phyloP scores from a whole-genome alignment of 2,113 vertebrate genomes.

The Macroglossus sobrinus region DNA sequence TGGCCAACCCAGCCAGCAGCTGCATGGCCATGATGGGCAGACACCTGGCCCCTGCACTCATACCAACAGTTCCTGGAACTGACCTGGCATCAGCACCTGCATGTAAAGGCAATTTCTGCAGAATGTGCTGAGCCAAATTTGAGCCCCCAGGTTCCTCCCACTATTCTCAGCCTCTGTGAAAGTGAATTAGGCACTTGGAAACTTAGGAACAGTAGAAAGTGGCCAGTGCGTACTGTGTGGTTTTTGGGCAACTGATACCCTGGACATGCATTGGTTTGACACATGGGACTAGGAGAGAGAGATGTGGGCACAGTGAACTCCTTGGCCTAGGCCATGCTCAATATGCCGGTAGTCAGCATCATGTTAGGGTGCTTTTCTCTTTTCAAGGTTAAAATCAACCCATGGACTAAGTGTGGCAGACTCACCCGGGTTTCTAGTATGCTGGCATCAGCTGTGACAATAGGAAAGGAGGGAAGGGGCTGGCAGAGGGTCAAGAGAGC shows the following conservation, averaged over 20 bases:
- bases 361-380: fast-evolving
- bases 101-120: neutral
- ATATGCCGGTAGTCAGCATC: neutral
- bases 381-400: neutral
- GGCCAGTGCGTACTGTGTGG: fast-evolving
- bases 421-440: fast-evolving
- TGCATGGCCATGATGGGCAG: fast-evolving
- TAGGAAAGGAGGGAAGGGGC: neutral
- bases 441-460: neutral
- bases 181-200: neutral
- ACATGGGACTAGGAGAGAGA: no score
- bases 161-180: neutral
- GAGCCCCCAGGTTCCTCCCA: fast-evolving
- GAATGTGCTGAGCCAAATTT: neutral
- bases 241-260: neutral
- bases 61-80: neutral
- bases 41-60: neutral
- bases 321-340: neutral
- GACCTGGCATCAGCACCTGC: fast-evolving
- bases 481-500: no score
- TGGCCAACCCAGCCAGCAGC: neutral
- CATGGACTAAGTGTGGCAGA: neutral
- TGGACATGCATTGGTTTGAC: neutral
- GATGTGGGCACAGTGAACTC: fast-evolving
- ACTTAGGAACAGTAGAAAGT: neutral